Base-by-base conservation (phyloP, 2,113 vertebrate genomes). In the Bos taurus region DNA sequence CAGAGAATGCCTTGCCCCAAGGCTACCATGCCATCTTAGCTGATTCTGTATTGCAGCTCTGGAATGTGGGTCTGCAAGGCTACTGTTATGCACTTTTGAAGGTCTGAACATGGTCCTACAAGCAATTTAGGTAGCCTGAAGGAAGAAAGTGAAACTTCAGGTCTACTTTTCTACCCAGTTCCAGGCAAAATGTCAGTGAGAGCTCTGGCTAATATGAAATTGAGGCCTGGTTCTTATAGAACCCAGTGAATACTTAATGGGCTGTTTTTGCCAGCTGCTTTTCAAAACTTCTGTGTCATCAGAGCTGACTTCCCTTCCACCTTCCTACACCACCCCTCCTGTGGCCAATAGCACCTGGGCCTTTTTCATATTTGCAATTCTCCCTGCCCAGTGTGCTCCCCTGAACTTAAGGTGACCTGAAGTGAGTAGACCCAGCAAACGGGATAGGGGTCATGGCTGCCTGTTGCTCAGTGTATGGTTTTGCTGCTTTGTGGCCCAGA, bases 391-490 rank as follows among this genome's bases (percentile, higher is more conserved):
- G 43, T 97, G 50, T 96, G 50, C 17, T 94, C 36, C 56, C 52
- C 25, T 54, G 28, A 88, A 60, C 4, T 95, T 91, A 90, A 13
- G 33, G 25, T 93, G n/a, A 28, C 78, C 25, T 90, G 28, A 90
- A 96, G 56, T 19, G 26, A 93, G 30, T 88, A n/a, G 52, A 88
- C 40, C 19, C 30, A n/a, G 17, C 21, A 15, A 83, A 59, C 1
- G 40, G 13, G 21, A 48, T 59, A 59, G 46, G 78, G 10, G 13
- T 88, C 57, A 87, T 40, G 19, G 48, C n/a, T 84, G 57, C 80
- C 74, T 89, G 6, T 89, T 90, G 67, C 40, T 97, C 56, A 94
- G 33, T 89, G 57, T 92, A 93, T 30, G 26, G 12, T 88, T 97
- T 97, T 50, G 5, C 50, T 90, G 64, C 50, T 56, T 94, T 97